phyloP scores from a whole-genome alignment of 1,140 invertebrate species.

The Nasonia longicornis region DNA sequence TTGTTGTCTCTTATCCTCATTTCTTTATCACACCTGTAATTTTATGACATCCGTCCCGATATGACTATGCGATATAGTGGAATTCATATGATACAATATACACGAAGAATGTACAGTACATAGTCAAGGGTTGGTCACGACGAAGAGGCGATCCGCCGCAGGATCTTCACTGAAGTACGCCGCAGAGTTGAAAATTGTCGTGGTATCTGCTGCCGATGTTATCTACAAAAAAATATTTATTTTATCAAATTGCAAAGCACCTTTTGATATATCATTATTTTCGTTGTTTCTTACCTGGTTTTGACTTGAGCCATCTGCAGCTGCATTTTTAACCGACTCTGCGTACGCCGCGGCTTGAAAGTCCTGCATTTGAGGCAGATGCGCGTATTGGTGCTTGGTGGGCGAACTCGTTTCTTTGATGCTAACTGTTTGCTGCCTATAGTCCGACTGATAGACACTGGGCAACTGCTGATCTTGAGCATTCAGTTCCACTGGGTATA shows the following conservation, averaged over 20 bases:
- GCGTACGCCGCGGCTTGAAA: not conserved
- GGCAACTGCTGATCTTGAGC: not conserved
- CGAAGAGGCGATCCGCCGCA: slow-evolving; percentile 64
- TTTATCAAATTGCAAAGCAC: not conserved
- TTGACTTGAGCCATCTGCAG: slow-evolving; percentile 8
- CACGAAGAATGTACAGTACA: slow-evolving; percentile 63
- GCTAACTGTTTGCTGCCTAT: slow-evolving; percentile 17
- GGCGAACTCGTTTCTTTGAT: slow-evolving; percentile 23
- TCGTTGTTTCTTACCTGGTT: slow-evolving; percentile 14
- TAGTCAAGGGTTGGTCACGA: slow-evolving; percentile 68
- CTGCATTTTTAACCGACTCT: slow-evolving; percentile 1
- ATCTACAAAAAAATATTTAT: slow-evolving; percentile 27
- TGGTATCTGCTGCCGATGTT: slow-evolving; percentile 36
- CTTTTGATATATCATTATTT: not conserved
- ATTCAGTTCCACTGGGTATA: not conserved
- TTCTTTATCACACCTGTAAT: slow-evolving; percentile 50
- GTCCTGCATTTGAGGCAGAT: slow-evolving; percentile 40
- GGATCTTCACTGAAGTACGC: slow-evolving; percentile 67
- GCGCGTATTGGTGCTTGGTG: slow-evolving; percentile 26
- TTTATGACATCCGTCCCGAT: slow-evolving; percentile 47
- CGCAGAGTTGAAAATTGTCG: slow-evolving; percentile 67
- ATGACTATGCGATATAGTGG: slow-evolving; percentile 52
- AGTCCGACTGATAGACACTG: slow-evolving; percentile 7
- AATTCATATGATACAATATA: slow-evolving; percentile 66
- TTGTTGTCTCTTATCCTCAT: slow-evolving; percentile 44